phyloP scores from a whole-genome alignment of 2,888 invertebrate species.

The Phaedon cochleariae region DNA sequence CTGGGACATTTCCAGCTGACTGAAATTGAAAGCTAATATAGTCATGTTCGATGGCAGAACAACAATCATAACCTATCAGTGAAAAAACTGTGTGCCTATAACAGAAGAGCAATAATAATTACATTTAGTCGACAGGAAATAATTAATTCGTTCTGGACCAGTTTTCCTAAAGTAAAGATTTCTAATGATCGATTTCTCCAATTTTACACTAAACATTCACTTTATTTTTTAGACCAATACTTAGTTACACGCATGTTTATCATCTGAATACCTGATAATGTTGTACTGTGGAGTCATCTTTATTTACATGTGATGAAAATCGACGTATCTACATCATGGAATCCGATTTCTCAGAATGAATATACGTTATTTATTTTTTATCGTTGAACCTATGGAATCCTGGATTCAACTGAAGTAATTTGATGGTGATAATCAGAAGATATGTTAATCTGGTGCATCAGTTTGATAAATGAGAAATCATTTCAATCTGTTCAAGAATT shows the following conservation, averaged over 20 bases:
- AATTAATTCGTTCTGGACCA: constrained; percentile 13
- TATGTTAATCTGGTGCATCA: neutral
- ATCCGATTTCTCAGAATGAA: neutral
- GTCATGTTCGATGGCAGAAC: too few relatives aligned
- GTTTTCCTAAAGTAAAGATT: constrained; percentile 5
- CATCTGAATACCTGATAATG: constrained; percentile 6
- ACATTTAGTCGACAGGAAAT: constrained; percentile 12
- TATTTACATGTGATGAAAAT: neutral
- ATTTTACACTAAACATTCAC: constrained; percentile 15
- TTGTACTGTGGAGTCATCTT: neutral
- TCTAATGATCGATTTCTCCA: constrained; percentile 14
- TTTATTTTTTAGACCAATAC: neutral
- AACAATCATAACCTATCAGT: too few relatives aligned
- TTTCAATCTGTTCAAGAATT: neutral
- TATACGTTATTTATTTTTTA: neutral
- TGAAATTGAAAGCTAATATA: too few relatives aligned
- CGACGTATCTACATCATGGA: neutral
- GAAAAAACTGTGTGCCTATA: too few relatives aligned
- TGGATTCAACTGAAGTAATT: neutral
- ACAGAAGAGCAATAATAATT: too few relatives aligned
- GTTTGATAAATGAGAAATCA: neutral
- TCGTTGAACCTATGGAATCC: neutral
- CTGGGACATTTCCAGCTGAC: too few relatives aligned
- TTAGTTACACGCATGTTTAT: constrained; percentile 20
- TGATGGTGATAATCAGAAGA: neutral